Percentiles rank a stretch among this genome's conserved stretches.
These are phyloP conservation scores for Melipona bicolor DNA, from an alignment of 2,888 invertebrate genomes.

Conservation along the genomic window DNA sequence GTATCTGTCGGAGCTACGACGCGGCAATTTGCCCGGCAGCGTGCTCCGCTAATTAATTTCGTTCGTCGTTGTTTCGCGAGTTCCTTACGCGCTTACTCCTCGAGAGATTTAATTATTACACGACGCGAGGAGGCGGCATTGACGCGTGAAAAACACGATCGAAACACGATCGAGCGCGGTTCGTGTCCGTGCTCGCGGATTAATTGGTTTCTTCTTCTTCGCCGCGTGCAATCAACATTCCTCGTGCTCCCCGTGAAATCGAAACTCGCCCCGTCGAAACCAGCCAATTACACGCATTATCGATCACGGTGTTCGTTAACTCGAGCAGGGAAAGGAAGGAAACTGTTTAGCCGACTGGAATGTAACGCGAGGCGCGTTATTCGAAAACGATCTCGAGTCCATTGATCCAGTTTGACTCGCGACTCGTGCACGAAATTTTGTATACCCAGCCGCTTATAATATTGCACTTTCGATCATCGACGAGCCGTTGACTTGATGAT, in stretches of 20 bases:
- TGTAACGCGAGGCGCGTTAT: too few species aligned
- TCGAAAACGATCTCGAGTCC: too few species aligned
- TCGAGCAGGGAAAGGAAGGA: neutral
- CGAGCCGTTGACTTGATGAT: neutral
- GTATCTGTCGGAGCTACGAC: too few species aligned
- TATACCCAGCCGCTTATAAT: neutral
- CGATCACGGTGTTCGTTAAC: neutral
- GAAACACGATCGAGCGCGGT: neutral
- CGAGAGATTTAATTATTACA: constrained; percentile 20
- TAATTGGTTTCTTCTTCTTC: constrained; percentile 41
- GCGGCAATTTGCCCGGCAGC: neutral
- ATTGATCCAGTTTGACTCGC: too few species aligned
- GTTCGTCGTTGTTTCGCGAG: neutral
- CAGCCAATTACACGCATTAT: constrained; percentile 1
- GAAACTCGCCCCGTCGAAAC: neutral
- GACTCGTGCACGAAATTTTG: too few species aligned
- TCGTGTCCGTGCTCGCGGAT: constrained; percentile 11
- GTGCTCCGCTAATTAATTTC: constrained; percentile 15
- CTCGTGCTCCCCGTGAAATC: constrained; percentile 16
- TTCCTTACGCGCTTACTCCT: neutral
- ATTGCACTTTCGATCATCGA: neutral
- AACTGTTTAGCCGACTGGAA: neutral
- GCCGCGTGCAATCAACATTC: constrained; percentile 46
- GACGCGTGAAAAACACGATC: neutral
- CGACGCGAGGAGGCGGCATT: neutral